Evolutionary conservation across 2,888 invertebrate genomes (phyloP), one percentile per base, ranked within the genome.

Genomic region (Labia minor): DNA sequence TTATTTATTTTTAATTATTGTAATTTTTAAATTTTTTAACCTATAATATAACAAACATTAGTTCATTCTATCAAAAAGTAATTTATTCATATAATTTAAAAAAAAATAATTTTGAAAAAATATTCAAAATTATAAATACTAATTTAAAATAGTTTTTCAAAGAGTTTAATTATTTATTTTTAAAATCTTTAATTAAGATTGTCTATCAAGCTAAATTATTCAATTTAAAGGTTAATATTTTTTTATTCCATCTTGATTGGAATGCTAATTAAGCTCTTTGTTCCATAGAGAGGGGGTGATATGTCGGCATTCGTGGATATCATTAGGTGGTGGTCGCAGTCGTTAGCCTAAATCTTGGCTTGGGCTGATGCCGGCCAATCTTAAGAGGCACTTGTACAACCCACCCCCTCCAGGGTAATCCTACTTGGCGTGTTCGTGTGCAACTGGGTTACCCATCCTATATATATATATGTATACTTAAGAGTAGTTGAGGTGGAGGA

Each of bases 401-500:
- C 49, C 49, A 49, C 4, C 49, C 49, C n/a, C 49, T n/a, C 49
- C 49, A 4, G n/a, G 26, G 26, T 26, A 26, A 26, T 26, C 26
- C 26, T 26, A 26, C 26, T 26, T 26, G 26, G 26, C 49, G 49
- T 49, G 16, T n/a, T 49, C 49, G n/a, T 16, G 14, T 49, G 49
- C 49, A 49, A 49, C 49, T 49, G 49, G 49, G 49, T 49, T 49
- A 49, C 49, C 49, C 49, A 26, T 49, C 49, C 49, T 49, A 49
- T 49, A 49, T 49, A 49, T 49, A n/a, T 49, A 49, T 49, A 49
- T 49, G 14, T 49, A n/a, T 49, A 49, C 49, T 49, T 49, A 49
- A 49, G 49, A 49, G 49, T 26, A 49, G 49, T 49, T 49, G 49
- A 49, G 49, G 49, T 49, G 49, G 49, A n/a, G 49, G 49, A n/a